Evolutionary conservation across 1,140 invertebrate species (phyloP).

Genomic region (Conopomorpha cramerella): DNA sequence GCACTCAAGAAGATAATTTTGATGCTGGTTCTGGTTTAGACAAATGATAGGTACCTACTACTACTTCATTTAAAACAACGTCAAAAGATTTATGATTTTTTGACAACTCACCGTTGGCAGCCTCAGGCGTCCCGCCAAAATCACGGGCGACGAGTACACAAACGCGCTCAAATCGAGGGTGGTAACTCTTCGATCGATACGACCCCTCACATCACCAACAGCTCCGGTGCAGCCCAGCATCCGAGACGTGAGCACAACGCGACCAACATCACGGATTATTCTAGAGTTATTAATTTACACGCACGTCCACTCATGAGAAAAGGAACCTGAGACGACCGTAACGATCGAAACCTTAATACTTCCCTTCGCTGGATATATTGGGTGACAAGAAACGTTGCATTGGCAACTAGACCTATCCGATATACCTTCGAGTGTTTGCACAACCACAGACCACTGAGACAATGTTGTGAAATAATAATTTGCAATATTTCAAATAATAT

Average conservation of each 20-base stretch:
- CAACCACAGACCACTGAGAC: slow-evolving; percentile 10
- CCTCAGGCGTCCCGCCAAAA: slow-evolving; percentile 42
- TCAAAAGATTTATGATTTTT: too few relatives aligned
- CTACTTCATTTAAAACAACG: too few relatives aligned
- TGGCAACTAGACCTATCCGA: slow-evolving; percentile 19
- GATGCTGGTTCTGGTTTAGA: too few relatives aligned
- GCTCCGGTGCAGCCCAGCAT: slow-evolving; percentile 23
- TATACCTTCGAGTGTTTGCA: slow-evolving; percentile 33
- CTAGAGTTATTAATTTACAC: slow-evolving; percentile 57
- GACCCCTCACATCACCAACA: slow-evolving; percentile 26
- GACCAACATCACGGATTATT: slow-evolving; percentile 46
- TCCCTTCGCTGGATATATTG: slow-evolving; percentile 57
- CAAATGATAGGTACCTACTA: too few relatives aligned
- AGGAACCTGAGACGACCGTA: slow-evolving; percentile 57
- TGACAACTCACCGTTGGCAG: too few relatives aligned
- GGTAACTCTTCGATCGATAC: slow-evolving; percentile 38
- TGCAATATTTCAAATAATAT: too few relatives aligned
- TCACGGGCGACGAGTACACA: slow-evolving; percentile 21
- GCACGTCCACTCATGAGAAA: slow-evolving; percentile 58
- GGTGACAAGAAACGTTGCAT: slow-evolving; percentile 40
- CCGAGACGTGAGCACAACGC: slow-evolving; percentile 25
- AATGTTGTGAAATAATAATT: too few relatives aligned
- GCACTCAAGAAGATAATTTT: too few relatives aligned
- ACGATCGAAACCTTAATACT: slow-evolving; percentile 58
- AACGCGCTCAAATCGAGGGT: too few relatives aligned